These are phyloP conservation scores for Gopherus flavomarginatus DNA, from an alignment of 2,113 vertebrate species.

Conservation along the genomic window DNA sequence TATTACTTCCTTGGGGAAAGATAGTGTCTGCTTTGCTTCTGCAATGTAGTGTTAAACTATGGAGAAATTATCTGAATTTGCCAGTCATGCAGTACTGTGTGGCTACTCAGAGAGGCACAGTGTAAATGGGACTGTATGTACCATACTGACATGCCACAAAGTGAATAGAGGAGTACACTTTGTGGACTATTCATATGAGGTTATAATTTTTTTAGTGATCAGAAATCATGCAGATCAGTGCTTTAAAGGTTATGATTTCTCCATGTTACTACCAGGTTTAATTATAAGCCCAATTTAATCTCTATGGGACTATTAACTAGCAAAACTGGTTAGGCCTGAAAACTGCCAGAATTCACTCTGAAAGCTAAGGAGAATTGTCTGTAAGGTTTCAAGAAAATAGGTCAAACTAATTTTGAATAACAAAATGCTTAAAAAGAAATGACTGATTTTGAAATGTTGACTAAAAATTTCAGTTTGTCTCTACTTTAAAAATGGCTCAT, in stretches of 20 bases:
- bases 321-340: background rate
- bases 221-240: background rate
- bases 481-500: background rate
- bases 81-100: background rate
- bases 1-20: background rate
- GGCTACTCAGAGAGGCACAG: background rate
- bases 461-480: background rate
- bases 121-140: background rate
- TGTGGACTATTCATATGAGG: background rate
- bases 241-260: background rate
- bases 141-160: background rate
- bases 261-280: background rate
- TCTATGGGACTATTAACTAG: background rate
- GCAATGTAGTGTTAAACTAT: background rate
- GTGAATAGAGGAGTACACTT: background rate
- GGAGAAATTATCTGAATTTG: background rate
- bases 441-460: background rate
- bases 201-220: background rate
- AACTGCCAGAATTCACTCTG: background rate
- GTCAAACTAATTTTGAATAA: background rate
- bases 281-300: background rate
- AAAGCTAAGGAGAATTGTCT: background rate
- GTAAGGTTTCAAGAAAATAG: background rate
- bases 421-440: background rate
- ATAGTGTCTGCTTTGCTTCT: background rate